Evolutionary conservation across 2,888 invertebrate species (phyloP).

Genomic region (Cerastis leucographa): DNA sequence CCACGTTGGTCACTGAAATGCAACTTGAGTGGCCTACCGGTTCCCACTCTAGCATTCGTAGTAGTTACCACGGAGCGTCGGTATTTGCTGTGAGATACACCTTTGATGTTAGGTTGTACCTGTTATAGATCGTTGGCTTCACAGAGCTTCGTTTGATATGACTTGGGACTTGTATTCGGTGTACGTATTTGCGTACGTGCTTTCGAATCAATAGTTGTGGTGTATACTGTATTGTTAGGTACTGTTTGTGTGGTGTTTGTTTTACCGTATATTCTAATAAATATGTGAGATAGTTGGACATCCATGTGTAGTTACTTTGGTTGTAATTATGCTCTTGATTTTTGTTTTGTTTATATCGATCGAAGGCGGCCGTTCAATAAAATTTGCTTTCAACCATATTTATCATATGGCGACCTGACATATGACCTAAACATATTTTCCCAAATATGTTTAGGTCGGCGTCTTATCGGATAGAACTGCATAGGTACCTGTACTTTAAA

Average conservation of each 20-base stretch:
- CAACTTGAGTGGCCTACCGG: slow-evolving; percentile 29
- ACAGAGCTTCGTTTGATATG: slow-evolving; percentile 25
- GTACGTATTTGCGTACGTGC: slow-evolving; percentile 11
- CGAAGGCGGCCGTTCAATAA: not conserved
- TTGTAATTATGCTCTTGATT: not conserved
- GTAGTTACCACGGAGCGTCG: slow-evolving; percentile 11
- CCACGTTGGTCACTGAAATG: slow-evolving; percentile 33
- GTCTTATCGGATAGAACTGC: too few species aligned
- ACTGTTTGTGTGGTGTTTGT: not conserved
- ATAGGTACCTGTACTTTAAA: too few species aligned
- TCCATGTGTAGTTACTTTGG: not conserved
- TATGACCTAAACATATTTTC: too few species aligned
- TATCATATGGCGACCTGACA: not conserved
- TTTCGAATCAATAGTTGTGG: slow-evolving; percentile 17
- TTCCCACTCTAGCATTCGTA: slow-evolving; percentile 13
- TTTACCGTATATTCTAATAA: not conserved
- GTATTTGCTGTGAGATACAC: slow-evolving; percentile 39
- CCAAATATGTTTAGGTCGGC: not conserved
- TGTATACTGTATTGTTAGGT: not conserved
- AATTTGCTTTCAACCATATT: not conserved
- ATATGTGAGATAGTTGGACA: not conserved
- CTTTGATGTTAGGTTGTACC: slow-evolving; percentile 14
- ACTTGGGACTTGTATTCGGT: slow-evolving; percentile 21
- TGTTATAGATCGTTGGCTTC: slow-evolving; percentile 10
- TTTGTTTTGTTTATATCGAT: not conserved